Conservation (phyloP, 2,113 vertebrate species). For the Pachyramphus minor region DNA sequence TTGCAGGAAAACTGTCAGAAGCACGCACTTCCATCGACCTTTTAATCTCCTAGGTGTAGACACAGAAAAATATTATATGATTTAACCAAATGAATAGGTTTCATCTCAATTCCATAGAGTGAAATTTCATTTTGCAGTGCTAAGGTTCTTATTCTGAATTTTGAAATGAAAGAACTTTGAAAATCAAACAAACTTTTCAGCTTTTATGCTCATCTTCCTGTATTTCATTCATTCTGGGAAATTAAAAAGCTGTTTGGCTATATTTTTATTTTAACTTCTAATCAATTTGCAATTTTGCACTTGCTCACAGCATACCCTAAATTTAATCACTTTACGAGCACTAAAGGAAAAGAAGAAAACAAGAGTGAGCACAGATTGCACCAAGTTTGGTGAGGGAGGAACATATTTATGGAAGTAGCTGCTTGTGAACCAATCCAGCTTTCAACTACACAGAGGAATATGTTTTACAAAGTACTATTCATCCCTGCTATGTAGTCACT, state of each 20-base stretch:
- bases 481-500: neutral
- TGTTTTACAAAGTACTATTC: neutral
- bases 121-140: neutral
- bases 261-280: neutral
- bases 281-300: neutral
- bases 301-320: neutral
- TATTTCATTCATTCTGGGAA: neutral
- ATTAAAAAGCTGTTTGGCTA: neutral
- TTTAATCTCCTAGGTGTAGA: neutral
- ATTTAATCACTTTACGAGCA: neutral
- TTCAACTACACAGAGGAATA: neutral
- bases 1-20: neutral
- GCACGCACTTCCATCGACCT: neutral
- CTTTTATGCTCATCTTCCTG: neutral
- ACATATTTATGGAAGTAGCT: neutral
- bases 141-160: neutral
- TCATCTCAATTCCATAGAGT: neutral
- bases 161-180: neutral
- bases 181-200: neutral
- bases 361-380: neutral
- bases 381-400: neutral
- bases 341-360: neutral
- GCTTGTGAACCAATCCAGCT: neutral
- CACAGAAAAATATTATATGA: neutral
- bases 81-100: neutral